phyloP scores from a whole-genome alignment of 2,888 invertebrate species.

The Hirtodrosophila trivittata region DNA sequence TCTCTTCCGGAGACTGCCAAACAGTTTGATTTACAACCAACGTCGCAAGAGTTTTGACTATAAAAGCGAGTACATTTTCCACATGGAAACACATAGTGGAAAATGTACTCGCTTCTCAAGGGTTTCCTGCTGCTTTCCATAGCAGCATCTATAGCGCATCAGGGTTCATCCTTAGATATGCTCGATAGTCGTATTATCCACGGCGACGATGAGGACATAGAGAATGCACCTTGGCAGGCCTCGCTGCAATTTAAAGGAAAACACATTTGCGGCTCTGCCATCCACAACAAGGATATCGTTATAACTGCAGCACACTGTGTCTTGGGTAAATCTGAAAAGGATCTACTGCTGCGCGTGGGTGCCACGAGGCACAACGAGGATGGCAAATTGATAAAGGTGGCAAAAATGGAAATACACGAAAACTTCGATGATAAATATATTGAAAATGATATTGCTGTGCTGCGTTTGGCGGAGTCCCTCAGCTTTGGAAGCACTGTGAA shows the following conservation, averaged over 20 bases:
- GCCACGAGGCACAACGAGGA: constrained; percentile 81
- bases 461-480: constrained; percentile 84
- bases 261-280: constrained; percentile 85
- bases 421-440: constrained; percentile 82
- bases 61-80: background rate
- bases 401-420: constrained; percentile 78
- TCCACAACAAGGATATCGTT: constrained; percentile 83
- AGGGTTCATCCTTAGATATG: too few relatives aligned
- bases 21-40: background rate
- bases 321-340: constrained; percentile 41
- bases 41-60: background rate
- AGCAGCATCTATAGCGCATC: too few relatives aligned
- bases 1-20: too few relatives aligned
- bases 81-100: background rate
- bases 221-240: constrained; percentile 60
- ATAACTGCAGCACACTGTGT: constrained; percentile 86
- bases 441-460: constrained; percentile 85
- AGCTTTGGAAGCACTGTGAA: constrained; percentile 76
- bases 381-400: constrained; percentile 45
- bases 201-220: constrained; percentile 53
- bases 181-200: constrained; percentile 64
- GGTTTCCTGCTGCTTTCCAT: background rate
- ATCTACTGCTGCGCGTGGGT: constrained; percentile 84
- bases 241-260: constrained; percentile 73
- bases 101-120: constrained; percentile 9